Percentiles rank a stretch among this genome's conserved stretches.
Evolutionary conservation across 2,888 invertebrate genomes (phyloP).

Genomic region (Dermolepida albohirtum): DNA sequence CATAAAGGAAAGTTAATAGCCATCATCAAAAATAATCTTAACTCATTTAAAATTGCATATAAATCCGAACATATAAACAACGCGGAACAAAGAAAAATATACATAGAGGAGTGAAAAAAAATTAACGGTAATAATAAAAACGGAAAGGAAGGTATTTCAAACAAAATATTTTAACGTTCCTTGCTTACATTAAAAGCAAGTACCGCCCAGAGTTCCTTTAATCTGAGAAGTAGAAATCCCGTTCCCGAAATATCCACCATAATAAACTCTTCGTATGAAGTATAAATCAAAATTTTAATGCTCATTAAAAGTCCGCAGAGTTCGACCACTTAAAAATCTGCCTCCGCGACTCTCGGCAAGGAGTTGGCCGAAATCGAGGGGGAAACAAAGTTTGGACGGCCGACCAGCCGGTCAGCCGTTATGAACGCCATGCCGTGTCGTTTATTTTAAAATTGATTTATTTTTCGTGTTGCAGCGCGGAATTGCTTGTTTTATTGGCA

Average conservation of each 20-base stretch:
- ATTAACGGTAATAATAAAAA: conserved; percentile 16
- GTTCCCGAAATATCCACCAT: conserved; percentile 49
- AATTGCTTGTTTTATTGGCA: conserved; percentile 34
- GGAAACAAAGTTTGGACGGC: not conserved
- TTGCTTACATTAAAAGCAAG: conserved; percentile 46
- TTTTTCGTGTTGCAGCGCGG: conserved; percentile 20
- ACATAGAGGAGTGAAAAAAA: conserved; percentile 5
- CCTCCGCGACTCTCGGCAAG: conserved; percentile 9
- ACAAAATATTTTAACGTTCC: conserved; percentile 49
- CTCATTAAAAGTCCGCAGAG: conserved; percentile 46
- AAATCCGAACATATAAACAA: conserved; percentile 18
- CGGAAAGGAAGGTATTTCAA: conserved; percentile 29
- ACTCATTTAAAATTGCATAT: conserved; percentile 25
- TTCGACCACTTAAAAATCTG: conserved; percentile 38
- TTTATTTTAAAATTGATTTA: conserved; percentile 37
- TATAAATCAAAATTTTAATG: conserved; percentile 54
- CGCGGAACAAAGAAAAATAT: conserved; percentile 23
- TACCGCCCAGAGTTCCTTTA: conserved; percentile 47
- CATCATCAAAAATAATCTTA: conserved; percentile 18
- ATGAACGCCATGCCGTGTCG: conserved; percentile 8
- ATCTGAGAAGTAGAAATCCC: conserved; percentile 42
- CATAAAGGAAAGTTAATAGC: conserved; percentile 5
- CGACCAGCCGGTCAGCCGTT: not conserved
- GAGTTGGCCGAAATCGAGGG: not conserved
- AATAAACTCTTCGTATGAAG: conserved; percentile 49